These are phyloP conservation scores for Drosophila ezoana DNA, from an alignment of 2,888 invertebrate species.

Conservation along the genomic window DNA sequence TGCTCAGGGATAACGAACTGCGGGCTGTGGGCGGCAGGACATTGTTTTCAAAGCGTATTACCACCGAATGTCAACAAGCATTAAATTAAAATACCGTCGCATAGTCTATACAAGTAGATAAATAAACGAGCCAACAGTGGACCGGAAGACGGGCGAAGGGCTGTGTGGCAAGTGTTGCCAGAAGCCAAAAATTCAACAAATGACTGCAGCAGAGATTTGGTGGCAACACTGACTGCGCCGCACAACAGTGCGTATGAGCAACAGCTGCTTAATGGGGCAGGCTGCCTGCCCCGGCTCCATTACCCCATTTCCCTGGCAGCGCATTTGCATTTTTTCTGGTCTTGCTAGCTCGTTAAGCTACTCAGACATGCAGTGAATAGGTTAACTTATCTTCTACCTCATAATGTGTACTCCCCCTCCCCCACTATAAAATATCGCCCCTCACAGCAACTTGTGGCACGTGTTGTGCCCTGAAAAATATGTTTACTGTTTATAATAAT, in stretches of 20 bases:
- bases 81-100: conserved; percentile 65
- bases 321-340: conserved; percentile 10
- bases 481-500: conserved; percentile 26
- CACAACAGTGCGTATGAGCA: conserved; percentile 37
- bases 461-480: conserved; percentile 8
- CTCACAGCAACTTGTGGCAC: neutral
- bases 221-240: conserved; percentile 1
- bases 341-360: conserved; percentile 18
- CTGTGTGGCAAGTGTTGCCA: conserved; percentile 26
- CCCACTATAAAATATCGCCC: too few species aligned
- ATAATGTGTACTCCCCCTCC: neutral
- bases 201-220: conserved; percentile 34
- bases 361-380: conserved; percentile 12
- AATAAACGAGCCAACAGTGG: conserved; percentile 1
- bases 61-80: conserved; percentile 66
- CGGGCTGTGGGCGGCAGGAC: conserved; percentile 5
- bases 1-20: conserved; percentile 19
- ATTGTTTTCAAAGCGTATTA: conserved; percentile 50
- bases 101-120: neutral
- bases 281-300: neutral
- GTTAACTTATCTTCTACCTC: conserved; percentile 10
- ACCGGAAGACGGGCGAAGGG: neutral
- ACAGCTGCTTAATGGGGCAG: conserved; percentile 46
- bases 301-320: neutral
- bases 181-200: conserved; percentile 32